Conservation (phyloP, 2,797 vertebrate genomes). For the Enteromius anoplus region DNA sequence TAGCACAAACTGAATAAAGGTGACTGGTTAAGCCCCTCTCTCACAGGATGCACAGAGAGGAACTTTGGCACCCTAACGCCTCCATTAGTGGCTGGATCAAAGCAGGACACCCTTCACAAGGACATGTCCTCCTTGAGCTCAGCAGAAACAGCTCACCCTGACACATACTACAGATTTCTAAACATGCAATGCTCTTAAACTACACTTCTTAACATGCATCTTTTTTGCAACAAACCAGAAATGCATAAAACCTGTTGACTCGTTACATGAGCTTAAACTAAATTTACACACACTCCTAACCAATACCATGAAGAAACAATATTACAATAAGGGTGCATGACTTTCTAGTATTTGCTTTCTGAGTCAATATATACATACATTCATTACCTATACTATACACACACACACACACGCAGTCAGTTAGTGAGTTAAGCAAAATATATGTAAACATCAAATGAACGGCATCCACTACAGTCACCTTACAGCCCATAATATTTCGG, state of each 20-base stretch:
- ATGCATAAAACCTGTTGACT: background rate
- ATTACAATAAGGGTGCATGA: background rate
- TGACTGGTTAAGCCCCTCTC: conserved; percentile 27
- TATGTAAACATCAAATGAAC: background rate
- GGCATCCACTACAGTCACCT: background rate
- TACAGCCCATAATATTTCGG: background rate
- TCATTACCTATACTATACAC: background rate
- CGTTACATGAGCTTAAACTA: background rate
- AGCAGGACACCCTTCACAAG: conserved; percentile 31
- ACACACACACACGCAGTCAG: background rate
- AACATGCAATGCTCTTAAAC: background rate
- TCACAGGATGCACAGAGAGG: background rate
- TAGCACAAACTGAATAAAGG: conserved; percentile 15
- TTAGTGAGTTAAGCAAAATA: background rate
- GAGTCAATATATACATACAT: conserved; percentile 6
- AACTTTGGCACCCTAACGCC: conserved; percentile 43
- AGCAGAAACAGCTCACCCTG: background rate
- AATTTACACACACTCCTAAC: conserved; percentile 9
- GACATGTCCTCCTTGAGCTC: conserved; percentile 25
- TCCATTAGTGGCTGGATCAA: conserved; percentile 47
- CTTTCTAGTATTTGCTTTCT: background rate
- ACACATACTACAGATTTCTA: conserved; percentile 11
- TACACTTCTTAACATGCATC: background rate
- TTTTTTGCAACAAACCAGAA: background rate
- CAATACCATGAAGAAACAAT: background rate